Base-by-base conservation (phyloP, 2,797 vertebrate genomes). In the Sebastes trivittatus region DNA sequence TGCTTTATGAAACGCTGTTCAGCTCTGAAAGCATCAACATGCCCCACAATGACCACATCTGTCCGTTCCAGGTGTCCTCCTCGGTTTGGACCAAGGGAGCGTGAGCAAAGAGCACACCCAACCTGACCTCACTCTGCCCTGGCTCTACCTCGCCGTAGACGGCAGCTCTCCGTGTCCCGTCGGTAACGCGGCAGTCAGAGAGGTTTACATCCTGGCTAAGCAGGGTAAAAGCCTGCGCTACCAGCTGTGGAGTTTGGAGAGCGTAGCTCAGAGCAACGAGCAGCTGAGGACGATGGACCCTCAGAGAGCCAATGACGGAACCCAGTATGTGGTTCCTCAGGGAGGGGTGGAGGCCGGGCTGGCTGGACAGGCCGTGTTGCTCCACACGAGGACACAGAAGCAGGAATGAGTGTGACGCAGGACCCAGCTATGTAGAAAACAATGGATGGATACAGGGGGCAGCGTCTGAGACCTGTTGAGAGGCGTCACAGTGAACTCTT, bases 181-280 rank as follows among this genome's bases (percentile, higher is more conserved):
- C 7, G 18, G 38, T 27, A 65, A 13, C 46, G 46, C 72, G 0
- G 81, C 61, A 0, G 69, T 90, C 3, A 86, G 84, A 42, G 93
- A 97, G 38, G 80, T 92, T n/a, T 96, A 95, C 85, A 77, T 98
- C 81, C 91, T 98, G 23, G 96, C 96, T n/a, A 98, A 98, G 88
- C 97, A 98, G 89, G 98, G 97, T 34, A 98, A 98, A 89, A 98
- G 98, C 83, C 93, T 96, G 70, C 96, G 93, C 58, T 97, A 97
- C 87, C 97, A 97, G 92, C 91, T 98, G 78, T 98, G 98, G 98
- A 94, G 87, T 72, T 91, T 96, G 32, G 88, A 94, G 49, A 87
- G 81, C 1, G 69, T 98, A 2, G 89, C 90, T 27, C 89, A 92
- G 10, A 98, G 98, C 92, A 98, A 98, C 20, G 61, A 82, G 20